phyloP scores from a whole-genome alignment of 23 tunicate species.

The Clavelina lepadiformis region DNA sequence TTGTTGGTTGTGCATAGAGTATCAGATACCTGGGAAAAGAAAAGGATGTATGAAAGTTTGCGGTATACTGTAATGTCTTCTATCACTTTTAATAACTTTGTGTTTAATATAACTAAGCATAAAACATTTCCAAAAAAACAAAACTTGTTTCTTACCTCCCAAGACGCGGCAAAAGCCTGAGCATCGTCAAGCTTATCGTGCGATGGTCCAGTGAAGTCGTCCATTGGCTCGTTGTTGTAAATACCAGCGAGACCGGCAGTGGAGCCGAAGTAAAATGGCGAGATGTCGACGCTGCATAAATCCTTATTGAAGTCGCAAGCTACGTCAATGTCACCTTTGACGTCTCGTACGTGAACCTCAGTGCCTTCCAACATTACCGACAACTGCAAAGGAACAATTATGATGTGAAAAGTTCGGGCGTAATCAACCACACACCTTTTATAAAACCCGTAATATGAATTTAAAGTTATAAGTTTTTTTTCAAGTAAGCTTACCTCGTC shows the following conservation, averaged over 20 bases:
- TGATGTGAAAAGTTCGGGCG: background rate
- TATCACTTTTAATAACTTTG: background rate
- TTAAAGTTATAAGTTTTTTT: background rate
- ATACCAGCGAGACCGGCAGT: constrained; percentile 81
- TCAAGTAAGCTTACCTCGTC: constrained; percentile 22
- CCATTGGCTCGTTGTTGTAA: constrained; percentile 79
- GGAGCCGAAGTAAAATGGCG: constrained; percentile 79
- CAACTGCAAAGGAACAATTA: constrained; percentile 36
- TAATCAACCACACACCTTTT: background rate
- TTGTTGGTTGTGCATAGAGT: constrained; percentile 16
- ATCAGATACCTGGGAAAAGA: background rate
- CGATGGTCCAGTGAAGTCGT: constrained; percentile 61
- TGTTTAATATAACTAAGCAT: background rate
- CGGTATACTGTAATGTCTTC: background rate
- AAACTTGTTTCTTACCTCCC: constrained; percentile 78
- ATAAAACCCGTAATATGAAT: background rate
- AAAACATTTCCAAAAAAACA: background rate
- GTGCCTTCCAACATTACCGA: constrained; percentile 64
- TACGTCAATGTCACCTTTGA: constrained; percentile 55
- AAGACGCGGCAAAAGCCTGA: constrained; percentile 43
- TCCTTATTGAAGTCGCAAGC: constrained; percentile 67
- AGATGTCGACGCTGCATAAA: constrained; percentile 59
- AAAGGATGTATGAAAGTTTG: background rate
- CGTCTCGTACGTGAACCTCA: constrained; percentile 30
- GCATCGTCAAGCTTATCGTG: background rate